Evolutionary conservation across 2,797 vertebrate species (phyloP), one percentile per base, ranked within the genome.

Genomic region (Brachymystax lenok): DNA sequence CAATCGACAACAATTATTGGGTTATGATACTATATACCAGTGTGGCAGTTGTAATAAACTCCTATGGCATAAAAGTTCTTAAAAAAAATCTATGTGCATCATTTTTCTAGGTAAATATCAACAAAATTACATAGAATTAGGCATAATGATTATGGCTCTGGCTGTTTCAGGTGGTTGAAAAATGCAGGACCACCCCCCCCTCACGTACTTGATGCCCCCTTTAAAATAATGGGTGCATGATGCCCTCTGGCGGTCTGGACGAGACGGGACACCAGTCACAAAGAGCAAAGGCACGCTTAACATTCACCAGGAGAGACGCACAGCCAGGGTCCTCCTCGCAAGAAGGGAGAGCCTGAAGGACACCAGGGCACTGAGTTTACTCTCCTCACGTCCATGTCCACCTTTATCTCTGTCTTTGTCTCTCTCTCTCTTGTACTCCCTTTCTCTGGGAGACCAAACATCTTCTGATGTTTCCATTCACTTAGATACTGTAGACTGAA

Each of bases 211-310:
- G 10, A 46, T 46, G 40, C 10, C 40, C 40, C 40, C 40, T 46
- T 0, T 46, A 46, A 46, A 46, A 46, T 13, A 46, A 46, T 46
- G 40, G 40, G 40, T 46, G 40, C 40, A 13, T 46, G 40, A 46
- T 2, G 2, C 40, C 40, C 40, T 10, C 13, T 46, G 86, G 79
- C 56, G 88, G 85, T 84, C 83, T 75, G 81, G 82, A 84, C 77
- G 73, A 79, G 74, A 87, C 79, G 72, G 80, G 74, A 87, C 78
- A 87, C 85, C 86, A 83, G 80, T 89, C 89, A 87, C 80, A 88
- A 83, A 91, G 86, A 88, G 81, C 86, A 88, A 83, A 71, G 77
- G 83, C 88, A 85, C 87, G 87, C 90, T 93, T 90, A 80, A 84
- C 83, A 94, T 93, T 95, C 91, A 79, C 72, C 83, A 78, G 83